A percentile compares a stretch with the other conserved stretches of the same genome.
Conservation (phyloP, 2,113 vertebrate genomes). For the Odontesthes bonariensis region DNA sequence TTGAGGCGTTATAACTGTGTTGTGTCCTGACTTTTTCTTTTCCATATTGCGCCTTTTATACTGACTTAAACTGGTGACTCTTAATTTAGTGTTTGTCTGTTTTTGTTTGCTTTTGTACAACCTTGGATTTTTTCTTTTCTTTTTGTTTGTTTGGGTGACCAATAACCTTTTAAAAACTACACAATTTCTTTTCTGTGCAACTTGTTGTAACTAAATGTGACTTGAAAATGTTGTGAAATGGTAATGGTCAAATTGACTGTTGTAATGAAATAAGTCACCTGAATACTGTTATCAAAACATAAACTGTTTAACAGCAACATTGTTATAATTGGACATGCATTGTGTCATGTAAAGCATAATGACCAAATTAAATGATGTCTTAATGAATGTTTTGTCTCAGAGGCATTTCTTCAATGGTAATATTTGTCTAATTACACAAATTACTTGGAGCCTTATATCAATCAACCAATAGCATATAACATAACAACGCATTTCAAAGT, state of each 20-base stretch:
- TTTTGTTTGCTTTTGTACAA: conserved; percentile 76
- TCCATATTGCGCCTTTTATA: conserved; percentile 74
- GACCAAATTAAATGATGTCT: conserved; percentile 84
- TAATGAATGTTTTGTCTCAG: conserved; percentile 58
- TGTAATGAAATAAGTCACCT: conserved; percentile 68
- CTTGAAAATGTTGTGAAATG: conserved; percentile 84
- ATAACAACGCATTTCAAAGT: no score
- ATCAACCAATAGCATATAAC: not conserved
- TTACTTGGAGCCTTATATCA: not conserved
- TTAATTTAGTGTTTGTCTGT: conserved; percentile 73
- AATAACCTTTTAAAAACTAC: conserved; percentile 75
- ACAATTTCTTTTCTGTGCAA: conserved; percentile 74
- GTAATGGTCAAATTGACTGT: conserved; percentile 79
- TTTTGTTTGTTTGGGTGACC: conserved; percentile 61
- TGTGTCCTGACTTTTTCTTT: conserved; percentile 74
- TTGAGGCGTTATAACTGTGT: conserved; percentile 75
- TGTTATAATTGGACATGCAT: conserved; percentile 77
- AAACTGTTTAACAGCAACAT: conserved; percentile 71
- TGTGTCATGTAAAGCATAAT: conserved; percentile 83
- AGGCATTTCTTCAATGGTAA: conserved; percentile 14
- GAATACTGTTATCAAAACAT: conserved; percentile 68
- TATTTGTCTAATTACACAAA: not conserved
- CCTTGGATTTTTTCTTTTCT: conserved; percentile 55
- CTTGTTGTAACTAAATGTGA: conserved; percentile 80
- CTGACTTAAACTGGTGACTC: conserved; percentile 73